Evolutionary conservation across 2,888 invertebrate genomes (phyloP), one percentile per base, ranked within the genome.

Genomic region (Anthrax anthrax): DNA sequence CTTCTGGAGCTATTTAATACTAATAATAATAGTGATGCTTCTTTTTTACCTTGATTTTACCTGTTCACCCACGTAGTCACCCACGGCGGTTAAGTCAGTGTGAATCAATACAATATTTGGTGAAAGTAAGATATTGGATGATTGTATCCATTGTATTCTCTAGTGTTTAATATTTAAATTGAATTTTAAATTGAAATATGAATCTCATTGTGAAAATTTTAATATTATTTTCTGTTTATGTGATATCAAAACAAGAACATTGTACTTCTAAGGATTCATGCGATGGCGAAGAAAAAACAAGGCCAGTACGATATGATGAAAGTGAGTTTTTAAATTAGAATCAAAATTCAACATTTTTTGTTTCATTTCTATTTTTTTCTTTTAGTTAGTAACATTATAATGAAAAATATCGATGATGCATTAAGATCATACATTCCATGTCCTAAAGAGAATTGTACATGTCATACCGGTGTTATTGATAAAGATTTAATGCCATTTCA

Each of bases 401-500:
- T 69, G 2, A 59, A 64, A 38, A 57, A 69, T 40, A 74, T 83
- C 47, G 58, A 71, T 43, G 55, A 64, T 16, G 77, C 81, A 2
- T 51, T 71, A 43, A 58, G 64, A 18, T 58, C 66, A 9, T 78
- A 78, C 58, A 56, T 60, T 47, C 73, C 77, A 12, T 84, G 82
- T 61, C 64, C 72, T 43, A 61, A 57, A 19, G 61, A 59, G 12
- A 77, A 77, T 52, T 84, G 84, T 60, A 72, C 70, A 43, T 86
- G 86, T 58, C 75, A 79, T 59, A 63, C 64, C 46, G 61, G 71
- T 55, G 76, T 82, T 8, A 78, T 91, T 46, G 64, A 72, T 13
- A 66, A 72, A 23, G 89, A 92, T 64, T 70, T 94, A 46, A 65
- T 65, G 44, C 72, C 77, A 8, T 94, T 84, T 65, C 49, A 46